Evolutionary conservation across 2,888 invertebrate species (phyloP), one percentile per base, ranked within the genome.

Genomic region (Hipparchia sbordonii): DNA sequence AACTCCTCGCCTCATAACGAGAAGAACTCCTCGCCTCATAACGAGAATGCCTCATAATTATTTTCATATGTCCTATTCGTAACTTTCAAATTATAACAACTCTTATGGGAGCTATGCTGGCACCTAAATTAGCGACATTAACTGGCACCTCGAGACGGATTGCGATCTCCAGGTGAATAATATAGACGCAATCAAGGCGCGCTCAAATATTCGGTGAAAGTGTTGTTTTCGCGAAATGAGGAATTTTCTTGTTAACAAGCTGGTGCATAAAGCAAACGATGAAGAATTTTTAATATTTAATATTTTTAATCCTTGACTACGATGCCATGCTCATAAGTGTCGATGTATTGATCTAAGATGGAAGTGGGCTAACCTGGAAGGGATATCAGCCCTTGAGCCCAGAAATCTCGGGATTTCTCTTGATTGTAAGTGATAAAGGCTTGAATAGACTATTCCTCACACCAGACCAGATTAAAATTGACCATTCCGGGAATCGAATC

Each of bases 201-300:
- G 48, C 65, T 51, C 33, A 12, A 33, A 33, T 65, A 52, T 65
- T 52, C 52, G 65, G 51, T 52, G 33, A 6, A 23, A 52, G 51
- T 12, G 33, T 65, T 52, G 51, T 52, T 52, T 52, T 33, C 33
- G 33, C 33, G 52, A 65, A 65, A 65, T 65, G 51, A 65, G 52
- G 65, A 23, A 65, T 65, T 65, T 65, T 52, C 65, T 65, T 65
- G 52, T 65, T 65, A 65, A 65, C 52, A 52, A 65, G 65, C 12
- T 52, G 51, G 7, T 52, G 33, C 65, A 65, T 52, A 51, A 65
- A 51, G 6, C n/a, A 12, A 54, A 54, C 4, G 52, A 54, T 48
- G 9, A 10, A 12, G 52, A 54, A 54, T 12, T 12, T 54, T 12
- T 4, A 12, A 10, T 54, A 4, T 54, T 54, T 10, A 12, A 54